A percentile compares a stretch with the other conserved stretches of the same genome.
phyloP scores from a whole-genome alignment of 2,113 vertebrate genomes.

The Chaetura pelagica region DNA sequence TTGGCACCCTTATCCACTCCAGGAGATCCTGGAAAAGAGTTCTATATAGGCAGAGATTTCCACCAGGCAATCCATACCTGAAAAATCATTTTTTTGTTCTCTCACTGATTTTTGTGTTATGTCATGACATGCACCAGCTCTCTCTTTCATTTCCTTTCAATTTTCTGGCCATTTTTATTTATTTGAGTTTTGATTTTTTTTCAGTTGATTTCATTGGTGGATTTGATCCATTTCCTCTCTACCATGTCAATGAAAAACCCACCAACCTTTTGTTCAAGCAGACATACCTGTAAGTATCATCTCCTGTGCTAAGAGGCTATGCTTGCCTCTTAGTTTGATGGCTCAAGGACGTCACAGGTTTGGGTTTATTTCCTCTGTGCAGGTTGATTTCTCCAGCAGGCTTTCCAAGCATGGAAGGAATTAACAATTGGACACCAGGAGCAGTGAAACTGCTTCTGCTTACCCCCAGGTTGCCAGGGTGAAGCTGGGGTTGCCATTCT shows the following conservation, averaged over 20 bases:
- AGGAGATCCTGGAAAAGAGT: not conserved
- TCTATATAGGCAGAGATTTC: not conserved
- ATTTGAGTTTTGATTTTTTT: slow-evolving; percentile 84
- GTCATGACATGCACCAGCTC: not conserved
- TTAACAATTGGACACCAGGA: not conserved
- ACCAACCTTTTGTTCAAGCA: slow-evolving; percentile 92
- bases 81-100: not conserved
- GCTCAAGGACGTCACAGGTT: not conserved
- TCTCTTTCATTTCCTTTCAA: slow-evolving; percentile 40
- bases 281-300: slow-evolving; percentile 88
- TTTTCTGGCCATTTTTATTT: slow-evolving; percentile 62
- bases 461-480: not conserved
- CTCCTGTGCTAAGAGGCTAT: not conserved
- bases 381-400: not conserved
- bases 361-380: not conserved
- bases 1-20: not conserved
- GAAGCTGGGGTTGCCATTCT: not conserved
- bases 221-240: slow-evolving; percentile 95
- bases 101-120: not conserved
- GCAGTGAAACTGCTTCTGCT: not conserved
- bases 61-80: not conserved
- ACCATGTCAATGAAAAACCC: slow-evolving; percentile 95
- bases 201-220: slow-evolving; percentile 99
- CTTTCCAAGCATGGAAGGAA: not conserved
- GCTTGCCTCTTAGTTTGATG: not conserved